A percentile compares a stretch with the other conserved stretches of the same genome.
Conservation (phyloP, 2,113 vertebrate species). For the Dromas ardeola region DNA sequence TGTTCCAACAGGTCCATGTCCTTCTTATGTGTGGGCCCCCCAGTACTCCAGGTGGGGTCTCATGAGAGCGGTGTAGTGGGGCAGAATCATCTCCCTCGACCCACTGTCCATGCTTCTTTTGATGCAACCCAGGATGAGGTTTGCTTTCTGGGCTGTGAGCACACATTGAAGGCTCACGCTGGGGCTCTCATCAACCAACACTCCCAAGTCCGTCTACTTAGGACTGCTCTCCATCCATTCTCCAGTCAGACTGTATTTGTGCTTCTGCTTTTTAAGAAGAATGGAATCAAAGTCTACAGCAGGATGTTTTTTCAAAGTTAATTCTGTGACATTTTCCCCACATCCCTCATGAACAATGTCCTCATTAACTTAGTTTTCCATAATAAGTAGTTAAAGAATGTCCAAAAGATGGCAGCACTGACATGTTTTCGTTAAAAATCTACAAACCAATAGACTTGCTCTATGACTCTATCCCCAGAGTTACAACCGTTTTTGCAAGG, state of each 20-base stretch:
- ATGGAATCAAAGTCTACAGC: not conserved
- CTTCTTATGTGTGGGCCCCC: not conserved
- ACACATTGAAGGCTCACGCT: too few relatives aligned
- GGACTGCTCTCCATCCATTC: not conserved
- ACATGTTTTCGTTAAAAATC: not conserved
- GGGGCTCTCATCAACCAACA: not conserved
- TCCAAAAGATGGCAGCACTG: slow-evolving; percentile 50
- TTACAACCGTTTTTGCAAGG: too few relatives aligned
- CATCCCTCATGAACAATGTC: not conserved
- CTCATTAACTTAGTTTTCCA: not conserved
- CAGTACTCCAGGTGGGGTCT: not conserved
- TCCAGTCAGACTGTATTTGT: not conserved
- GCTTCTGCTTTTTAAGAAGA: not conserved
- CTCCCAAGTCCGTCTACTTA: not conserved
- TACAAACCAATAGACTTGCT: not conserved
- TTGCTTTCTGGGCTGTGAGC: not conserved
- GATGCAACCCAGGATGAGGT: too few relatives aligned
- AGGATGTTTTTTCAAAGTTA: not conserved
- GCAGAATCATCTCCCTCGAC: not conserved
- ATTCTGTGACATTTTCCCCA: not conserved
- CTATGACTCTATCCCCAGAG: not conserved
- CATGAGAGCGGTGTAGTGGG: not conserved
- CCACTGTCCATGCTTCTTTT: not conserved
- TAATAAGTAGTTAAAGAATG: not conserved
- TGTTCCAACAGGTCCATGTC: not conserved